Base-by-base conservation (phyloP, 2,113 vertebrate genomes). In the Callipepla californica region DNA sequence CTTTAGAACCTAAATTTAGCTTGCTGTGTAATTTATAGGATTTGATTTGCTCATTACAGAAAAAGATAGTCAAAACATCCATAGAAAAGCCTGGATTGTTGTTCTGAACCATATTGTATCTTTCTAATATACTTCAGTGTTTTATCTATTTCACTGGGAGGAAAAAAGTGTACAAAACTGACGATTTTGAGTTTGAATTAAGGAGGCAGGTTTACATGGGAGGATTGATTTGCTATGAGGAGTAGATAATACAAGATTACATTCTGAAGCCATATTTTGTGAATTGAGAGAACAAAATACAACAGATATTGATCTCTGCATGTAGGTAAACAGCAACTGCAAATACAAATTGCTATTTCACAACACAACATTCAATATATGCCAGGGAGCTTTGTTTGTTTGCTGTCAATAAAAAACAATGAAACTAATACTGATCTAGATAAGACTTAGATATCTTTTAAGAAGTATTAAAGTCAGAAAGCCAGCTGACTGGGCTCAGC, bases 391-490 rank as follows among this genome's bases (percentile, higher is more conserved):
- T 83, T 88, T 85, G 73, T 28, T 88, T 75, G 55, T 28, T 88
- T 75, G 58, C 20, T 92, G 67, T 85, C 83, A 89, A 78, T 87
- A 94, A 66, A 82, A 92, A 65, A n/a, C 15, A 87, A 68, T 57
- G 94, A 94, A 96, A 88, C 70, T 89, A 66, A 67, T 90, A 89
- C 79, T 90, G 80, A 89, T 50, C 74, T 55, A 81, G 82, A 89
- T 94, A 95, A 96, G 25, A 48, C 66, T 66, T 59, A 92, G 75
- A 79, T 87, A 36, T 48, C 84, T 87, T 75, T 93, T 85, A 92
- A 95, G 84, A 8, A 79, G 42, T 50, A 89, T 91, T 92, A 74
- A 87, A 96, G 70, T 87, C 36, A 62, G 77, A 83, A 95, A 95
- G 47, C 30, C 75, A 80, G 62, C 45, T 93, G 22, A 63, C 65